These are phyloP conservation scores for Rhipidura dahli DNA, from an alignment of 2,113 vertebrate species.

Conservation along the genomic window DNA sequence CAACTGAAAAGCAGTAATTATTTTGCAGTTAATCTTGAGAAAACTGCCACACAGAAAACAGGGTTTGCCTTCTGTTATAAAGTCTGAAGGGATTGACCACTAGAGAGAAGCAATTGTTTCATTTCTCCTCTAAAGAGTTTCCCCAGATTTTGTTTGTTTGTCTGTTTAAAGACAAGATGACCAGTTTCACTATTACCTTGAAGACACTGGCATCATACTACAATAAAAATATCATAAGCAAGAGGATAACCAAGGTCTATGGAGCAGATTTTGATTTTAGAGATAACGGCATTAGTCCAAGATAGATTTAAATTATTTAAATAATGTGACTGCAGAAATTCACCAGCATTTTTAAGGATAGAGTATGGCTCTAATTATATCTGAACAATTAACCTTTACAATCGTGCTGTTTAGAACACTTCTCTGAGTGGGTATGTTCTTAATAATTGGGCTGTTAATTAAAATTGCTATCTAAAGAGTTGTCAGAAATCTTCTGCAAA, in stretches of 20 bases:
- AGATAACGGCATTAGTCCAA: not conserved
- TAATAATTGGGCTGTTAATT: conserved; percentile 12
- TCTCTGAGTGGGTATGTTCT: not conserved
- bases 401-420: not conserved
- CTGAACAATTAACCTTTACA: conserved; percentile 29
- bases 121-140: not conserved
- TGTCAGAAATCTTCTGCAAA: not conserved
- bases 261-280: not conserved
- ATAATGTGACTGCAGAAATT: not conserved
- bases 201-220: not conserved
- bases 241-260: not conserved
- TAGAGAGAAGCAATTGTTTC: not conserved
- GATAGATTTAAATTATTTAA: not conserved
- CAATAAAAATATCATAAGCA: not conserved
- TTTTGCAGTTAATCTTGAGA: conserved; percentile 36
- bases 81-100: not conserved
- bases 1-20: conserved; percentile 44
- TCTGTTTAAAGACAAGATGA: not conserved
- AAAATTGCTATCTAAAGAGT: not conserved
- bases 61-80: conserved; percentile 13
- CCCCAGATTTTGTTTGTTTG: not conserved
- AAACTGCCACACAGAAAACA: not conserved
- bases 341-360: not conserved
- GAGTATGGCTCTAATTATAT: not conserved
- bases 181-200: not conserved